These are phyloP conservation scores for Eristalinus aeneus DNA, from an alignment of 2,888 invertebrate genomes.

Conservation along the genomic window DNA sequence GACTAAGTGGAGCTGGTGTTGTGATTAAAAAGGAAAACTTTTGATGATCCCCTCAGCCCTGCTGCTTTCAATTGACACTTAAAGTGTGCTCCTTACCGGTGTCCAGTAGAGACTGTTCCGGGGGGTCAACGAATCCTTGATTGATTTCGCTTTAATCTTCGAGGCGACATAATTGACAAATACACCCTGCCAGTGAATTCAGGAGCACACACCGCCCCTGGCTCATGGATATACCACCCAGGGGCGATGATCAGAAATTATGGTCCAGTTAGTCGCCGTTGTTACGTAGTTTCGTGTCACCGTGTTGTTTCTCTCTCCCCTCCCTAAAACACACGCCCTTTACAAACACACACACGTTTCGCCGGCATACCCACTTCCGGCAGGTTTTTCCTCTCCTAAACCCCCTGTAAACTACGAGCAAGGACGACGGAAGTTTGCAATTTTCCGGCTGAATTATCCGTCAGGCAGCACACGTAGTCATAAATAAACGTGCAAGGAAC, in stretches of 20 bases:
- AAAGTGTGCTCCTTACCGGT: background rate
- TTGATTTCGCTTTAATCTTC: background rate
- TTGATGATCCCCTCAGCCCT: background rate
- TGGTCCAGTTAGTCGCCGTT: constrained; percentile 36
- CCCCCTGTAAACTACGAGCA: background rate
- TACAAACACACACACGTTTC: background rate
- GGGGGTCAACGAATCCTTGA: background rate
- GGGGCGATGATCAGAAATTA: constrained; percentile 53
- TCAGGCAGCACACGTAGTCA: constrained; percentile 65
- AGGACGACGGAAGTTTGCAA: constrained; percentile 56
- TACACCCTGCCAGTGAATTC: background rate
- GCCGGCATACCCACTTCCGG: constrained; percentile 20
- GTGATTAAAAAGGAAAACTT: constrained; percentile 10
- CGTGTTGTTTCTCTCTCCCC: background rate
- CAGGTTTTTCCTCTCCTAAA: background rate
- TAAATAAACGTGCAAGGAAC: constrained; percentile 53
- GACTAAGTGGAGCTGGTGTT: constrained; percentile 10
- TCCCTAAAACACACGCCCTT: background rate
- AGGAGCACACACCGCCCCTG: background rate
- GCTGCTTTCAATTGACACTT: background rate
- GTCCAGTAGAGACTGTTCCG: no score
- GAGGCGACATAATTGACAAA: background rate
- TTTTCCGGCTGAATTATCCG: constrained; percentile 63
- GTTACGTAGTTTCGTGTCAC: constrained; percentile 33
- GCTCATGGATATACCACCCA: background rate